A percentile compares a stretch with the other conserved stretches of the same genome.
Conservation (phyloP, 1,140 invertebrate genomes). For the Goniozus legneri region DNA sequence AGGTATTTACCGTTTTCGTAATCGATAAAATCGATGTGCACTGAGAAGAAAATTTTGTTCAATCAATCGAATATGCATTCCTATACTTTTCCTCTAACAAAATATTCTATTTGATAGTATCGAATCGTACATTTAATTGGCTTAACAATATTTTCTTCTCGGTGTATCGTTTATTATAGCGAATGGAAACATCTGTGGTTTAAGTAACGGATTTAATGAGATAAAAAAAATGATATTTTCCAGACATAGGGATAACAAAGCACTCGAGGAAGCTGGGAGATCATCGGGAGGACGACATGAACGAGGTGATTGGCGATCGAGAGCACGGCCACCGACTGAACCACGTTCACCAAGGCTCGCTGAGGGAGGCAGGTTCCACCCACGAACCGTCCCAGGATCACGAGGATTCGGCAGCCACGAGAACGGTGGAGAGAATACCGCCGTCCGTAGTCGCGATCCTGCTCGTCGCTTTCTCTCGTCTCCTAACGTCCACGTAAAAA, state of each 20-base stretch:
- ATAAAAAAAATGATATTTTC: constrained; percentile 15
- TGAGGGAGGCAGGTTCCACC: constrained; percentile 40
- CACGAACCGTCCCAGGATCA: constrained; percentile 26
- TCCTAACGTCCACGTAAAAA: neutral
- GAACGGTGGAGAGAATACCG: constrained; percentile 12
- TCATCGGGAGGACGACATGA: constrained; percentile 15
- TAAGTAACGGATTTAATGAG: too few species aligned
- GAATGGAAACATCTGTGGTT: too few species aligned
- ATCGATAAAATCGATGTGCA: too few species aligned
- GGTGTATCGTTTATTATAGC: too few species aligned
- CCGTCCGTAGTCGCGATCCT: constrained; percentile 5
- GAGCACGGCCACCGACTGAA: constrained; percentile 37
- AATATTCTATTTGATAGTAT: too few species aligned
- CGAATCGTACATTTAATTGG: too few species aligned
- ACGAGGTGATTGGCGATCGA: constrained; percentile 25
- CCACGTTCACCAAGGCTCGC: constrained; percentile 39
- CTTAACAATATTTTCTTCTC: too few species aligned
- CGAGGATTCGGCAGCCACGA: too few species aligned
- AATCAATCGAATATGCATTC: too few species aligned
- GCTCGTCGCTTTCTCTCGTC: neutral
- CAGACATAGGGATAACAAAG: constrained; percentile 36
- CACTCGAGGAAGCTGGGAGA: constrained; percentile 33
- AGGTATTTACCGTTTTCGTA: too few species aligned
- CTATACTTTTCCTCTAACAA: too few species aligned
- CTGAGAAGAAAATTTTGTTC: too few species aligned